Conservation (phyloP, 2,797 vertebrate species). For the Lerista edwardsae region DNA sequence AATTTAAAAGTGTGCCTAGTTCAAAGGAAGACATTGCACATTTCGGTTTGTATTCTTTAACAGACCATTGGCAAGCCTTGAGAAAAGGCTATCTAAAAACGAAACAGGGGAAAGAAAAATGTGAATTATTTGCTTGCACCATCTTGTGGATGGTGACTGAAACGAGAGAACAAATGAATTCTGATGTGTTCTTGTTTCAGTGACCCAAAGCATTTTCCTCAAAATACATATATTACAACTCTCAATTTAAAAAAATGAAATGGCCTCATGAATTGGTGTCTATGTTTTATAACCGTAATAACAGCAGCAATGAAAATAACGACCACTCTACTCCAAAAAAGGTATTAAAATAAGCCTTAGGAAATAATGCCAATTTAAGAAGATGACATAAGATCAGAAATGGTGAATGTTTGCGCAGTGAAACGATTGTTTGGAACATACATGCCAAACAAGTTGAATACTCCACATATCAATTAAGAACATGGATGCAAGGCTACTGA, state of each 20-base stretch:
- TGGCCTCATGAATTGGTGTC: background rate
- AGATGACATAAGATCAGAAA: background rate
- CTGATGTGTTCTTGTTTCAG: fast-evolving
- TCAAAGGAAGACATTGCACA: background rate
- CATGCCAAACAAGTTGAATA: background rate
- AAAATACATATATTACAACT: background rate
- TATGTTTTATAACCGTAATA: background rate
- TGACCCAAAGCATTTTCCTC: background rate
- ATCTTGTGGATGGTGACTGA: constrained; percentile 58
- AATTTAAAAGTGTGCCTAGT: background rate
- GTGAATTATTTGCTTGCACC: constrained; percentile 67
- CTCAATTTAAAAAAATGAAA: background rate
- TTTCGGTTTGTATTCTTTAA: background rate
- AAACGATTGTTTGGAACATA: background rate
- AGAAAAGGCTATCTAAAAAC: background rate
- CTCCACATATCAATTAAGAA: background rate
- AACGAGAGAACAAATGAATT: constrained; percentile 7
- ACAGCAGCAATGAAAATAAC: background rate
- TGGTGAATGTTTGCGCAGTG: background rate
- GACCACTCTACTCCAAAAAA: background rate
- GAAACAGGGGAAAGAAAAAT: constrained; percentile 4
- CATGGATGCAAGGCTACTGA: background rate
- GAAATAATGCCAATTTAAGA: background rate
- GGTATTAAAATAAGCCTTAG: background rate
- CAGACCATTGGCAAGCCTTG: background rate